Base-by-base conservation (phyloP, 2,888 invertebrate genomes). In the Abrostola tripartita region DNA sequence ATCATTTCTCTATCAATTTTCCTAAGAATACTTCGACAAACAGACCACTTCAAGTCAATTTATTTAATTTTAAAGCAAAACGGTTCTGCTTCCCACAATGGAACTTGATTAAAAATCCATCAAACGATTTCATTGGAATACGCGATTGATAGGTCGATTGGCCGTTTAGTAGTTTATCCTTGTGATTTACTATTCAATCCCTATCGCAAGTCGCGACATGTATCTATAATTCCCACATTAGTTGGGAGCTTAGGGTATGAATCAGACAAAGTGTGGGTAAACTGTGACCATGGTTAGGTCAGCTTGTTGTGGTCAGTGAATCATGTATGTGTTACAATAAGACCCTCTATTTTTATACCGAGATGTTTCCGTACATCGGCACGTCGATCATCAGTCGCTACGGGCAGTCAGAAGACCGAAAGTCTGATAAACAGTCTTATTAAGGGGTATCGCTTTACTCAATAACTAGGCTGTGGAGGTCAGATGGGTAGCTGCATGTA, bases 181-280 rank as follows among this genome's bases (percentile, higher is more conserved):
- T 44, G 76, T 76, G 64, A 70, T 79, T 78, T 77, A 60, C 63
- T 62, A 79, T 73, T 76, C 73, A 64, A 79, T 73, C 61, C 64
- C 41, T 68, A 69, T 65, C 72, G 68, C 52, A 51, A 37, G 44
- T 47, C 37, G 65, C 36, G 65, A 65, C 69, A 64, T 57, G 76
- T 71, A 66, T 61, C 53, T 66, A 76, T 69, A 67, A 78, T 68
- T 68, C 63, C 42, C 59, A 60, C 62, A 76, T 74, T 69, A 12
- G 47, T 44, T 64, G 38, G 6, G 4, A 0, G 0, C 35, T 38
- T 6, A 10, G 42, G 24, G 75, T 69, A 69, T 61, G 51, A 41
- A 68, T 49, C n/a, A 37, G 36, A 51, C 42, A 2, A 50, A 50
- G 50, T 35, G 5, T 11, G 0, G 5, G 6, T 2, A 5, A 10